Base-by-base conservation (phyloP, 2,888 invertebrate genomes). In the Stramonita haemastoma region DNA sequence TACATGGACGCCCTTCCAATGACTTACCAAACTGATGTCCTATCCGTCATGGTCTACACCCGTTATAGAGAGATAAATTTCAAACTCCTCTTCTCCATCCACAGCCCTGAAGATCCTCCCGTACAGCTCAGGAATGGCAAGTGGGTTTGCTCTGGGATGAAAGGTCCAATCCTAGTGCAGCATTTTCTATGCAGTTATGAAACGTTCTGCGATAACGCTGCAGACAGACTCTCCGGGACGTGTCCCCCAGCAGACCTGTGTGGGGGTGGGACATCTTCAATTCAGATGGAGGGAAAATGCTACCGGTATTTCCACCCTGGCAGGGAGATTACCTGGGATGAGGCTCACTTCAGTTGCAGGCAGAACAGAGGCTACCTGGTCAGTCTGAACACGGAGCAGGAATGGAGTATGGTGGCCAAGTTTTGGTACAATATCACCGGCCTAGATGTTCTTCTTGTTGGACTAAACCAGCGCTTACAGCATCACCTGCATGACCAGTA, bases 121-220 rank as follows among this genome's bases (percentile, higher is more conserved):
- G 1, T 11, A 1, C 19, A 46, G 83, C 46, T 46, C 19, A 26
- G 26, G 26, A 26, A 46, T 2, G 83, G 46, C 36, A 22, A 11
- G 26, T 83, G 83, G 83, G n/a, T 22, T 11, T 83, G 83, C 83
- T 46, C 46, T 11, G 83, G 83, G 5, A 8, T 22, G 5, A 22
- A 22, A 13, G 83, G 4, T 0, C 8, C 83, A 4, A 19, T 83
- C 26, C 26, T 83, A 46, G 6, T 26, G 46, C 5, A 83, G 46
- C 84, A 84, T 29, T 84, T 84, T 57, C 56, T 56, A n/a, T 84
- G 84, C 57, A 84, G 84, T 26, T 17, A 6, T 13, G 56, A 84
- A 2, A 29, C 15, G 1, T 57, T 57, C 84, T 84, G 84, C 29
- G 57, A 6, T 13, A 36, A 46, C 26, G 36, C n/a, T 46, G 84